phyloP scores from a whole-genome alignment of 2,888 invertebrate genomes.

The Ganaspis brasiliensis region DNA sequence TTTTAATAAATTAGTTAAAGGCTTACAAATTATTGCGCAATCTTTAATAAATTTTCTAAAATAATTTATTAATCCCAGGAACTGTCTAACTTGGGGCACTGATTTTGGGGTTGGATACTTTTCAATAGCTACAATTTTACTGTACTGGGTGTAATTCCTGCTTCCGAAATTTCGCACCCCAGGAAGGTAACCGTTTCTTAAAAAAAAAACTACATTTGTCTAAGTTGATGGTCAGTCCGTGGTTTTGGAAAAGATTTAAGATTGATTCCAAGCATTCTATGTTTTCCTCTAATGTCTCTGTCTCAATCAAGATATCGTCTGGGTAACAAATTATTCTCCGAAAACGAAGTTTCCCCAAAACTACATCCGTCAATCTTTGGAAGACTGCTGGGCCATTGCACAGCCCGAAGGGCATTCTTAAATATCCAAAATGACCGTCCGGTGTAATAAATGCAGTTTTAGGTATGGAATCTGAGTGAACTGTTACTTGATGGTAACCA shows the following conservation, averaged over 20 bases:
- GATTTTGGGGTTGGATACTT: neutral
- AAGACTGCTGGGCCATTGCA: neutral
- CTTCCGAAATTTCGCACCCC: neutral
- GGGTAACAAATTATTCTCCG: neutral
- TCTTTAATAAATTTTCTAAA: neutral
- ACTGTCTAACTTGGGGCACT: neutral
- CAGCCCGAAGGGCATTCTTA: conserved; percentile 2
- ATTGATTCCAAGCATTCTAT: neutral
- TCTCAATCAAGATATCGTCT: neutral
- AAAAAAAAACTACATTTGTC: conserved; percentile 7
- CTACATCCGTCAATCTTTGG: neutral
- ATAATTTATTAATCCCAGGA: neutral
- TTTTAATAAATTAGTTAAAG: neutral
- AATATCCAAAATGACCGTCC: neutral
- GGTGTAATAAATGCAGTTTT: conserved; percentile 2
- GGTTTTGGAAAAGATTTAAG: neutral
- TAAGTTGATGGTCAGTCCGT: neutral
- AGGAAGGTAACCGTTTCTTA: neutral
- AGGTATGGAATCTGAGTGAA: neutral
- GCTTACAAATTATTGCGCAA: neutral
- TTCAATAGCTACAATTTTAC: neutral
- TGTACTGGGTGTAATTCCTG: too few species aligned
- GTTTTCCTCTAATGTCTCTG: neutral
- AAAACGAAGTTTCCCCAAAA: neutral
- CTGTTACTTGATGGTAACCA: neutral